Evolutionary conservation across 2,797 vertebrate species (phyloP).

Genomic region (Esox masquinongy): DNA sequence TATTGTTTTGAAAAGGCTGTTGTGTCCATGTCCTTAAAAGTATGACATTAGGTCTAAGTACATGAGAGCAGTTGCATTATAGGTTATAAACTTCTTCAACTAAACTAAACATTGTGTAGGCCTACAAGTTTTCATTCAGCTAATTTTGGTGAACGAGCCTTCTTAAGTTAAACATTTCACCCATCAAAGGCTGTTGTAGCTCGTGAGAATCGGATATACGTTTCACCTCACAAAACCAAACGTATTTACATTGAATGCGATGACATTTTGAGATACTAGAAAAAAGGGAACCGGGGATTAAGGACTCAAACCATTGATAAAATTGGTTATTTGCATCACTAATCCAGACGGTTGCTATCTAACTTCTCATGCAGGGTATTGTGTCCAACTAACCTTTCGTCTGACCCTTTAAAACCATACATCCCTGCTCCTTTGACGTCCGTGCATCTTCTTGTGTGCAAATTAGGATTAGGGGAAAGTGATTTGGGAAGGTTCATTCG

Average conservation of each 20-base stretch:
- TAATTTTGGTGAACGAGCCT: not conserved
- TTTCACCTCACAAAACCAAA: not conserved
- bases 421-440: conserved; percentile 61
- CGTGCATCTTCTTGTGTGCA: conserved; percentile 68
- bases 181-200: not conserved
- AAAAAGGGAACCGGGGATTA: conserved; percentile 28
- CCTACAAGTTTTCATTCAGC: not conserved
- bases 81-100: no score
- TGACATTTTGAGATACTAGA: not conserved
- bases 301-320: conserved; percentile 39
- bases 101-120: not conserved
- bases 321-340: conserved; percentile 66
- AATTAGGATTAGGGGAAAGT: conserved; percentile 70
- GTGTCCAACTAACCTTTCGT: conserved; percentile 57
- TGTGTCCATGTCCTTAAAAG: not conserved
- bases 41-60: not conserved
- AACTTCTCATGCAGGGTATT: conserved; percentile 52
- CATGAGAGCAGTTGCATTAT: not conserved
- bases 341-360: conserved; percentile 66
- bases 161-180: not conserved
- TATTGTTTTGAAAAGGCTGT: not conserved
- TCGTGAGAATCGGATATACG: not conserved
- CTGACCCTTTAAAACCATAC: conserved; percentile 53
- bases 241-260: not conserved
- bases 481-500: conserved; percentile 53